Base-by-base conservation (phyloP, 92 coral and sea anemone species). In the Umimayanthus chanpuru region DNA sequence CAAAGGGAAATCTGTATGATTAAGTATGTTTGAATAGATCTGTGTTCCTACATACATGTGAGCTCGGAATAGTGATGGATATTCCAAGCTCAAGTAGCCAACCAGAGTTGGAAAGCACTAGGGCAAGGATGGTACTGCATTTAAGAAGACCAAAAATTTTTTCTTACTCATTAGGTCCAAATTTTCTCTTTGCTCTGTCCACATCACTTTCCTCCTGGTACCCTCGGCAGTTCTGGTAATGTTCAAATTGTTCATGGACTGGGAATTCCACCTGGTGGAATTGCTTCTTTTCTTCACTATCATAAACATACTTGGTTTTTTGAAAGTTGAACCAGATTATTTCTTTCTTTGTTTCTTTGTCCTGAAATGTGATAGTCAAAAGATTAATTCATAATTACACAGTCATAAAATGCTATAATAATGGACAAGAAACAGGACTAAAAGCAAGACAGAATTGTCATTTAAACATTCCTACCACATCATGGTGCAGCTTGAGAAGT, bases 241-340 rank as follows among this genome's bases (percentile, higher is more conserved):
- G 92, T 47, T 73, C 94, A 81, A 97, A 91, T 68, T 92, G 78
- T 75, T 95, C 97, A 86, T 95, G 89, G 87, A 93, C 90, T n/a
- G 99, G 99, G 73, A 95, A 97, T 28, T 92, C 96, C 20, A 97
- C 96, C 61, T 95, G 96, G 18, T 91, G 92, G 68, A 97, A 97
- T 64, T 89, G 91, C 79, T 97, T 97, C 94, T 94, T 97, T 77
- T 97, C 99, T 86, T 97, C 99, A 74, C 91, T 86, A 76, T 97
- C 99, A 92, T 95, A 97, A 75, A 97, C 92, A 94, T 97, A 97
- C 75, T 97, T 97, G 12, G 96, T 92, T 90, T 97, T 97, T 91
- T 97, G 99, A 79, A 97, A 95, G 67, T 93, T 97, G 85, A 97
- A 95, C 97, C 98, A 97, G 66, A 93, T 92, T 12, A 92, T 85